Conservation (phyloP, 2,888 invertebrate species). For the Parnassius smintheus region DNA sequence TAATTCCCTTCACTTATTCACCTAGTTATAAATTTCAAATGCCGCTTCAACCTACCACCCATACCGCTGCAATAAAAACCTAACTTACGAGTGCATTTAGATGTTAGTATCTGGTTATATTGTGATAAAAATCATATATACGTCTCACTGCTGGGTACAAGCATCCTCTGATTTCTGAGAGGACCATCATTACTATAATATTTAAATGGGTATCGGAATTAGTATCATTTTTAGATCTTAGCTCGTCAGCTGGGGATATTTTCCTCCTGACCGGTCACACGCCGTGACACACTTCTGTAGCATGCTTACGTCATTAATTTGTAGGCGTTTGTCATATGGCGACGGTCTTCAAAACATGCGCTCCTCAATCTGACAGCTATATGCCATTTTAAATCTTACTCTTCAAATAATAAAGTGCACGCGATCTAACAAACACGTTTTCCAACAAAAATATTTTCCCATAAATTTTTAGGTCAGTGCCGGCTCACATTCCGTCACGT, state of each 20-base stretch:
- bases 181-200: not conserved
- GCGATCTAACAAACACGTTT: constrained; percentile 30
- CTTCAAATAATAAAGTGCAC: constrained; percentile 35
- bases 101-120: no score
- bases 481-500: constrained; percentile 64
- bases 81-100: constrained; percentile 19
- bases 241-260: constrained; percentile 24
- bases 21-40: no score
- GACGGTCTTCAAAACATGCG: constrained; percentile 34
- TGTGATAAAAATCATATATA: no score
- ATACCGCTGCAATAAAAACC: constrained; percentile 40
- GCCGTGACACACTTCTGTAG: constrained; percentile 43
- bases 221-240: constrained; percentile 26
- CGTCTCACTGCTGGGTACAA: no score
- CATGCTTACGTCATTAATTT: constrained; percentile 57
- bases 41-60: constrained; percentile 18
- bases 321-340: constrained; percentile 55
- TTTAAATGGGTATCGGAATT: constrained; percentile 15
- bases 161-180: no score
- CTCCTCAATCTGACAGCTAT: constrained; percentile 31
- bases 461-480: constrained; percentile 70
- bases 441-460: constrained; percentile 57
- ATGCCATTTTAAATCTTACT: constrained; percentile 40
- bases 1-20: no score
- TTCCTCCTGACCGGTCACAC: constrained; percentile 35